phyloP scores from a whole-genome alignment of 2,888 invertebrate genomes.

The Craniophora ligustri region DNA sequence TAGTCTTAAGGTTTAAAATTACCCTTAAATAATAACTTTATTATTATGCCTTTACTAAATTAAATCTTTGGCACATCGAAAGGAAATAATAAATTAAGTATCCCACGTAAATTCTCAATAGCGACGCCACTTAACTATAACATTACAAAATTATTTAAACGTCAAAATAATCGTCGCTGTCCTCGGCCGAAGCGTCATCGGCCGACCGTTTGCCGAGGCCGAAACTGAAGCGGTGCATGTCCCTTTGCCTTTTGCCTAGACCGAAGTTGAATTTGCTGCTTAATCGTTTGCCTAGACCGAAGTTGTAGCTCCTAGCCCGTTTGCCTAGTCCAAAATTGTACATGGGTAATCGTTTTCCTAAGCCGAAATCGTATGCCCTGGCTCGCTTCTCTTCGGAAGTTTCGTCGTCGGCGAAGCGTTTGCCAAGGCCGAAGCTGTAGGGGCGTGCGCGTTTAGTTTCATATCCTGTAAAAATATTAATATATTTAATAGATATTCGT shows the following conservation, averaged over 20 bases:
- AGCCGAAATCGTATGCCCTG: constrained; percentile 80
- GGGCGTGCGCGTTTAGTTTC: constrained; percentile 89
- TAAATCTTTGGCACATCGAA: constrained; percentile 39
- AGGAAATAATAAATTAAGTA: constrained; percentile 2
- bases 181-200: constrained; percentile 67
- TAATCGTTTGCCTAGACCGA: constrained; percentile 88
- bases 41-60: constrained; percentile 34
- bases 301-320: constrained; percentile 82
- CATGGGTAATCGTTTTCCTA: constrained; percentile 80
- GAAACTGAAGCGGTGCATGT: constrained; percentile 86
- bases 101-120: constrained; percentile 63
- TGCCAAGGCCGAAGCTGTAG: constrained; percentile 92
- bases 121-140: constrained; percentile 42
- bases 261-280: constrained; percentile 87
- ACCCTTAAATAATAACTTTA: neutral
- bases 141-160: constrained; percentile 65
- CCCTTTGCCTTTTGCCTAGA: constrained; percentile 87
- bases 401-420: constrained; percentile 84
- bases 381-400: constrained; percentile 76
- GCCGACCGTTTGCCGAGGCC: constrained; percentile 88
- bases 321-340: constrained; percentile 88
- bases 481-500: neutral
- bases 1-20: constrained; percentile 1
- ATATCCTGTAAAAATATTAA: constrained; percentile 65
- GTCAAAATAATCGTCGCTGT: constrained; percentile 72